Conservation (phyloP, 2,888 invertebrate genomes). For the Dryococelus australis region DNA sequence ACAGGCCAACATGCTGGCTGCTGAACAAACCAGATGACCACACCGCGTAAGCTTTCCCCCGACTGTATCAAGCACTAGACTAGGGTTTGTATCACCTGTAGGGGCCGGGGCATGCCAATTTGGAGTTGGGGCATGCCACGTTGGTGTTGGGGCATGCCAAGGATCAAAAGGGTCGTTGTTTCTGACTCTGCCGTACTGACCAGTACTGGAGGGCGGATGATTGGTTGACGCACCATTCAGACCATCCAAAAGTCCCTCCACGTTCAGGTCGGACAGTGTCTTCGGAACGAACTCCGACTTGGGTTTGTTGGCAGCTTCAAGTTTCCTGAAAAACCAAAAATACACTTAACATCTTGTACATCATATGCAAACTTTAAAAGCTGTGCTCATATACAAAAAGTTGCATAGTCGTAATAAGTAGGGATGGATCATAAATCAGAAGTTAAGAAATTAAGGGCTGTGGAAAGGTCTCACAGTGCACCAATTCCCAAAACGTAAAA, state of each 20-base stretch:
- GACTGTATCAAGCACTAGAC: conserved; percentile 17
- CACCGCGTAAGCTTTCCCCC: not conserved
- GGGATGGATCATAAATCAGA: too few relatives aligned
- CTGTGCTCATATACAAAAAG: too few relatives aligned
- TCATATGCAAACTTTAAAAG: too few relatives aligned
- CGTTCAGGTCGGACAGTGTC: conserved; percentile 85
- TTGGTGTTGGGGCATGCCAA: conserved; percentile 41
- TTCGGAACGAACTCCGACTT: conserved; percentile 92
- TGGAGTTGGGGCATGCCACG: conserved; percentile 28
- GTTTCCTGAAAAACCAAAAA: conserved; percentile 69
- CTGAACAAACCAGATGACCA: not conserved
- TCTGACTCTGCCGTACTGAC: conserved; percentile 46
- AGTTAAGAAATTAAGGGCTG: too few relatives aligned
- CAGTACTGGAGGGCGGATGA: conserved; percentile 52
- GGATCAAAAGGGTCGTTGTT: conserved; percentile 41
- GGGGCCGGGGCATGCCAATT: not conserved
- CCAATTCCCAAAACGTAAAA: too few relatives aligned
- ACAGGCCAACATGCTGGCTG: not conserved
- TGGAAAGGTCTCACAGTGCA: too few relatives aligned
- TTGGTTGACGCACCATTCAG: conserved; percentile 70
- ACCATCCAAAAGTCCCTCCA: conserved; percentile 73
- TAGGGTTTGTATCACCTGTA: conserved; percentile 35
- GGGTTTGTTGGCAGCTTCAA: conserved; percentile 88
- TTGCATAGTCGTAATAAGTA: too few relatives aligned
- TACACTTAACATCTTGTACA: too few relatives aligned